Evolutionary conservation across 2,888 invertebrate species (phyloP).

Genomic region (Troides helena): DNA sequence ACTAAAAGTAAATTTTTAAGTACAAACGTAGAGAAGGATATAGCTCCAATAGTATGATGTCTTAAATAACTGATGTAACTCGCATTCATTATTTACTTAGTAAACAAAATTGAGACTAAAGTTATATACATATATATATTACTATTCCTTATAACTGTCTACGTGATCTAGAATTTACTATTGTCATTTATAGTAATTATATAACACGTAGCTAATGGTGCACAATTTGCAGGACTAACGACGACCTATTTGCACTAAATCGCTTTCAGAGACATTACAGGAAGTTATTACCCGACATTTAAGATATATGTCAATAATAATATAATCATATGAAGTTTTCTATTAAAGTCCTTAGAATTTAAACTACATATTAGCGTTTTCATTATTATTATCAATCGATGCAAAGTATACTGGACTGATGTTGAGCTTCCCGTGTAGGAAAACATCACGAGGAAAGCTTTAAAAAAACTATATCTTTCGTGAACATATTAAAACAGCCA

Average conservation of each 20-base stretch:
- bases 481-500: not conserved
- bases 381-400: too few relatives aligned
- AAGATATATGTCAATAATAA: not conserved
- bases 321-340: not conserved
- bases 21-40: too few relatives aligned
- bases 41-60: too few relatives aligned
- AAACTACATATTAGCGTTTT: too few relatives aligned
- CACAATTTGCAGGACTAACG: conserved; percentile 25
- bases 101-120: too few relatives aligned
- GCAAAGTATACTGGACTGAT: too few relatives aligned
- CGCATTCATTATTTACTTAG: too few relatives aligned
- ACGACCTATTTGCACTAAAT: conserved; percentile 23
- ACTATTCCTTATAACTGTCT: not conserved
- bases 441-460: too few relatives aligned
- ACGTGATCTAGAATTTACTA: not conserved
- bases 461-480: not conserved
- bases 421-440: too few relatives aligned
- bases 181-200: conserved; percentile 9
- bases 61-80: too few relatives aligned
- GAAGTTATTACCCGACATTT: conserved; percentile 12
- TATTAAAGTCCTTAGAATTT: not conserved
- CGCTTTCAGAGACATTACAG: conserved; percentile 12
- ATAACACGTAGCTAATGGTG: conserved; percentile 17
- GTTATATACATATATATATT: too few relatives aligned
- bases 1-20: too few relatives aligned